Evolutionary conservation across 2,113 vertebrate genomes (phyloP).

Genomic region (Fulica atra): DNA sequence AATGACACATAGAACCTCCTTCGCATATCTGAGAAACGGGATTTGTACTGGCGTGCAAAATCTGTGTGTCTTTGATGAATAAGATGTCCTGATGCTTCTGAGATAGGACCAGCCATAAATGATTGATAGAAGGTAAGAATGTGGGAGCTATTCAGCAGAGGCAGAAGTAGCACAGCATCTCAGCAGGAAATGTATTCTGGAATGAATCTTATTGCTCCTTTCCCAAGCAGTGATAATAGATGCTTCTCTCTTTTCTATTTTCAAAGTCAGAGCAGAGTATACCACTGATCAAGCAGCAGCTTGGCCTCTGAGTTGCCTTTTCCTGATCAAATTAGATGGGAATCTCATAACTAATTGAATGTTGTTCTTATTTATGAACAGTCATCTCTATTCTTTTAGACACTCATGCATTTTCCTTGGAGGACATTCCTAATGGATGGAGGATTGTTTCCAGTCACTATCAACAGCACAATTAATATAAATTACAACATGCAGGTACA

Average conservation of each 20-base stretch:
- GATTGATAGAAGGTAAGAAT: background rate
- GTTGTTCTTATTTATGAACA: background rate
- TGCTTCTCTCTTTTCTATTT: background rate
- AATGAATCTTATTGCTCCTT: background rate
- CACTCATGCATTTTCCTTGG: conserved; percentile 75
- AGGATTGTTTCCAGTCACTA: conserved; percentile 68
- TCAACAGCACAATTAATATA: conserved; percentile 70
- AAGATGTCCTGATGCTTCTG: background rate
- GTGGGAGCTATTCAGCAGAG: background rate
- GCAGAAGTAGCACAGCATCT: background rate
- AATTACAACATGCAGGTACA: conserved; percentile 80
- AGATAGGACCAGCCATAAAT: background rate
- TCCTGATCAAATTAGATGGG: background rate
- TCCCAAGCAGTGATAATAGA: background rate
- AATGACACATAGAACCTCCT: background rate
- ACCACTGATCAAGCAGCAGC: background rate
- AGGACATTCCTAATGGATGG: conserved; percentile 74
- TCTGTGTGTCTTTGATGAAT: background rate
- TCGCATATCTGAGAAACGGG: background rate
- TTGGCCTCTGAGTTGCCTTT: background rate
- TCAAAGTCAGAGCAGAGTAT: background rate
- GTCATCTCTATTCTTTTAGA: conserved; percentile 59
- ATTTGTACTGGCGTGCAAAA: background rate
- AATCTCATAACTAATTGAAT: background rate
- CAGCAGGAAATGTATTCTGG: background rate